Conservation (phyloP, 2,797 vertebrate genomes). For the Scolopax rusticola region DNA sequence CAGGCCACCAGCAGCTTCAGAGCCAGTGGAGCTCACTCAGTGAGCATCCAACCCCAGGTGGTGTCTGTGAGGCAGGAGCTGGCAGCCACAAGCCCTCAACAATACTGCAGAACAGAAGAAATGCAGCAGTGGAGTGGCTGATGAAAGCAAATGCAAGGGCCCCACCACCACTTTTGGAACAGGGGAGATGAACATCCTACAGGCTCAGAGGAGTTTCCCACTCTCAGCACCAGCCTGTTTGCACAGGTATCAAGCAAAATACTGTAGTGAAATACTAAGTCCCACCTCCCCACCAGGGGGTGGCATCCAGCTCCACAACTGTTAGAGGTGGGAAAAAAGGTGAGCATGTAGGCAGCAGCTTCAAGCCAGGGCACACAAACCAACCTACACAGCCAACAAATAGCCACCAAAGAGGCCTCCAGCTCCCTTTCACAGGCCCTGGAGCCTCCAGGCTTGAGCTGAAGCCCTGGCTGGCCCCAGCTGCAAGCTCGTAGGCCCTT, state of each 20-base stretch:
- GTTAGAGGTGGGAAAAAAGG: not conserved
- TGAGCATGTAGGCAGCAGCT: not conserved
- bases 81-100: not conserved
- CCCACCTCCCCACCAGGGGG: not conserved
- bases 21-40: not conserved
- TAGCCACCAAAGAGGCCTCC: not conserved
- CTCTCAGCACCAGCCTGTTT: constrained; percentile 35
- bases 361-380: not conserved
- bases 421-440: constrained; percentile 45
- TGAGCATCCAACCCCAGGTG: not conserved
- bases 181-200: not conserved
- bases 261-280: constrained; percentile 30
- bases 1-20: not conserved
- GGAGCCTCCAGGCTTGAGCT: not conserved
- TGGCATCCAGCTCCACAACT: constrained; percentile 2
- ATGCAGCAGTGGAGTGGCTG: not conserved
- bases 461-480: constrained; percentile 1
- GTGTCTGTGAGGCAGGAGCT: not conserved
- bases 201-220: not conserved
- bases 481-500: not conserved
- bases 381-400: not conserved
- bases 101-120: not conserved
- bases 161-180: not conserved
- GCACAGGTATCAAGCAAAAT: not conserved
- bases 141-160: not conserved